Evolutionary conservation across 1,140 invertebrate species (phyloP).

Genomic region (Telenomus remus): DNA sequence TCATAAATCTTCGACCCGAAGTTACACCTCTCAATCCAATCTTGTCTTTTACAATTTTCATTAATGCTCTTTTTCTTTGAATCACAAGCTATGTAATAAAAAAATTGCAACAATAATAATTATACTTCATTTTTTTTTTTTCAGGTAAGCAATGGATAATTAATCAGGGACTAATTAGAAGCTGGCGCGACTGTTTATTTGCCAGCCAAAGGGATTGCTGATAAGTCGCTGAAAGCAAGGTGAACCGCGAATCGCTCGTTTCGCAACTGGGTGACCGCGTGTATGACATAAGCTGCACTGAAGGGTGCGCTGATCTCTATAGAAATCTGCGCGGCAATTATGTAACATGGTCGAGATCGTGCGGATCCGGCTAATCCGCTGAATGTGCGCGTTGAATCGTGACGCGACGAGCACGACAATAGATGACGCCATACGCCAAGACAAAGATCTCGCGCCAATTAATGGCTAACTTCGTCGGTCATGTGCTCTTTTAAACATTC

Average conservation of each 20-base stretch:
- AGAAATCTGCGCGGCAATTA: slow-evolving; percentile 70
- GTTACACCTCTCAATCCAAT: background rate
- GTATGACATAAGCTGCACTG: slow-evolving; percentile 43
- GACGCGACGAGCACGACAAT: slow-evolving; percentile 65
- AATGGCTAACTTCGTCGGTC: slow-evolving; percentile 63
- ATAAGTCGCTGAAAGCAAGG: slow-evolving; percentile 47
- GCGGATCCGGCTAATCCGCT: slow-evolving; percentile 67
- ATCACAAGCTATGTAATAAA: too few relatives aligned
- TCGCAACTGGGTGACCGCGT: slow-evolving; percentile 40
- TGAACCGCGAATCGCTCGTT: slow-evolving; percentile 51
- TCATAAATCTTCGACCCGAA: slow-evolving; percentile 40
- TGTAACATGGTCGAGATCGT: slow-evolving; percentile 65
- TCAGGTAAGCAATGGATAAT: slow-evolving; percentile 30
- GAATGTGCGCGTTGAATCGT: slow-evolving; percentile 70
- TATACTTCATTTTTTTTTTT: slow-evolving; percentile 21
- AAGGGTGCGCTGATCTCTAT: slow-evolving; percentile 58
- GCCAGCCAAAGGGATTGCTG: slow-evolving; percentile 31
- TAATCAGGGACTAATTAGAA: slow-evolving; percentile 27
- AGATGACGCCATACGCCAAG: slow-evolving; percentile 59
- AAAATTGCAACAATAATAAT: background rate
- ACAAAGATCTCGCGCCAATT: slow-evolving; percentile 72
- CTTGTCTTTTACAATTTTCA: too few relatives aligned
- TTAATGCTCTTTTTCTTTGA: too few relatives aligned
- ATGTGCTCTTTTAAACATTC: slow-evolving; percentile 48
- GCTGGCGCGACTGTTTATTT: slow-evolving; percentile 28